Conservation (phyloP, 1,140 invertebrate genomes). For the Microplitis demolitor region DNA sequence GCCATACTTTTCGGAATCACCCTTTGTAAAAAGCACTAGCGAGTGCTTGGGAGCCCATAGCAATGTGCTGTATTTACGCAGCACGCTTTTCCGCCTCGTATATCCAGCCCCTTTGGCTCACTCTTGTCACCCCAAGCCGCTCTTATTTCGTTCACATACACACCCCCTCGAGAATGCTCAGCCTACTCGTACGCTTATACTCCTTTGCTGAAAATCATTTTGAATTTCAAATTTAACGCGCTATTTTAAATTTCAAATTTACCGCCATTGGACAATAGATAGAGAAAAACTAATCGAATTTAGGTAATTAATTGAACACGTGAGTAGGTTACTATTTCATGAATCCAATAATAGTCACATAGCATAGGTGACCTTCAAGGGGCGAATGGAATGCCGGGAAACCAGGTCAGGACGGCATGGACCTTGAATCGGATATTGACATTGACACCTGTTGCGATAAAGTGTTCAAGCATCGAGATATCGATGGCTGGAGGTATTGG, state of each 20-base stretch:
- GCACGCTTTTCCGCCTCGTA: constrained; percentile 46
- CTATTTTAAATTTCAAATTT: no score
- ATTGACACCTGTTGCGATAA: constrained; percentile 39
- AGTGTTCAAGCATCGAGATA: constrained; percentile 35
- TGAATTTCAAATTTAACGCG: no score
- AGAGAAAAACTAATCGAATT: background rate
- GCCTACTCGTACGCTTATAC: constrained; percentile 21
- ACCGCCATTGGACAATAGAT: no score
- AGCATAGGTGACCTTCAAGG: constrained; percentile 1
- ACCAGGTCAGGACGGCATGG: constrained; percentile 25
- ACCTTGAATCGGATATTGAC: constrained; percentile 37
- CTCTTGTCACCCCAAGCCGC: constrained; percentile 6
- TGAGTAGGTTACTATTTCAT: background rate
- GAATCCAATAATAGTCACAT: background rate
- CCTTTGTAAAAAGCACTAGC: constrained; percentile 52
- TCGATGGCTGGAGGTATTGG: constrained; percentile 30
- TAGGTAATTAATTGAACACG: background rate
- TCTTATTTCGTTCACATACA: constrained; percentile 25
- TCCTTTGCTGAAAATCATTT: background rate
- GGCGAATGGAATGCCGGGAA: constrained; percentile 30
- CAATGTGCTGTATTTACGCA: constrained; percentile 57
- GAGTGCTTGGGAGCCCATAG: constrained; percentile 52
- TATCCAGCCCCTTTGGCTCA: constrained; percentile 20
- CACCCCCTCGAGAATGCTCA: background rate
- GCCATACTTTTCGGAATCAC: constrained; percentile 32